Percentiles rank a stretch among this genome's conserved stretches.
Conservation (phyloP, 2,888 invertebrate species). For the Apamea monoglypha region DNA sequence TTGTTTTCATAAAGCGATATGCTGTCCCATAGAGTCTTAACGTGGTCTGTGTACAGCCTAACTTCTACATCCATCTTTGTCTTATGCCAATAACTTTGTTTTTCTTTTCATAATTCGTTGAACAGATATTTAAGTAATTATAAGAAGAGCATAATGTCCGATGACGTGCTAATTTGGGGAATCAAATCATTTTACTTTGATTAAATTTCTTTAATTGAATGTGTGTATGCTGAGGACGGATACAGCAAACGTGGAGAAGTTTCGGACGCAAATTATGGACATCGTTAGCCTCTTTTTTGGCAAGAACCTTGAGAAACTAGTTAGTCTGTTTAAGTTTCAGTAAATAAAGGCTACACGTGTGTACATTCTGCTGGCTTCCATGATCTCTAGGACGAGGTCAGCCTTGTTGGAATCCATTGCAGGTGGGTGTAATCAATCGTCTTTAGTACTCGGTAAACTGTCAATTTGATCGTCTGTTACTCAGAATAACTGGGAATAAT, state of each 20-base stretch:
- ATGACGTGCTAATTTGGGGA: background rate
- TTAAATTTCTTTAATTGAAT: constrained; percentile 13
- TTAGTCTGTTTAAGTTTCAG: background rate
- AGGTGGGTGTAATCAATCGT: background rate
- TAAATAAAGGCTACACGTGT: background rate
- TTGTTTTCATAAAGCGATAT: background rate
- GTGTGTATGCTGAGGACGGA: background rate
- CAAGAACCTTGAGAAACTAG: background rate
- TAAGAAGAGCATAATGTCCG: background rate
- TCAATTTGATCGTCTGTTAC: background rate
- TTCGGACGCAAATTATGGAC: background rate
- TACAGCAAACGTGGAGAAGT: background rate
- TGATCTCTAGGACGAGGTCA: background rate
- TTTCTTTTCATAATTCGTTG: background rate
- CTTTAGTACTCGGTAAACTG: background rate
- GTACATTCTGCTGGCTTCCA: background rate
- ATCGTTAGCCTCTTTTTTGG: background rate
- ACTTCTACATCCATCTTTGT: background rate
- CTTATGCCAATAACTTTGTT: background rate
- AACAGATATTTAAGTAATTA: background rate
- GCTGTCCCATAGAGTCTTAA: too few species aligned
- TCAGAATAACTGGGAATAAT: background rate
- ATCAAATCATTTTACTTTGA: constrained; percentile 17
- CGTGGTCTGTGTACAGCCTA: background rate
- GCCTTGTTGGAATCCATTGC: background rate